Base-by-base conservation (phyloP, 2,797 vertebrate genomes). In the Furcifer pardalis region DNA sequence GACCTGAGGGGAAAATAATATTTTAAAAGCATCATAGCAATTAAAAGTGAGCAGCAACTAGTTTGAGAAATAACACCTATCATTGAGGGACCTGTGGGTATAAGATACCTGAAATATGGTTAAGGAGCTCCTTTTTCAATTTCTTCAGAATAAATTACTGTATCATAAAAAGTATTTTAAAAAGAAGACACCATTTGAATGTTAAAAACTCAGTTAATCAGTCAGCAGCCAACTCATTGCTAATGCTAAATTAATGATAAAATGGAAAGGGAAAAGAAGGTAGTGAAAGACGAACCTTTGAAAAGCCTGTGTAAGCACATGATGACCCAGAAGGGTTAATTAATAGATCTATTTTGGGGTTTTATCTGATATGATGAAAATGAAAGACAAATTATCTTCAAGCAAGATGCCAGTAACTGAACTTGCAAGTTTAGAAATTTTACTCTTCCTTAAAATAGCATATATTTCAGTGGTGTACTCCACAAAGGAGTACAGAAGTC, bases 81-180 rank as follows among this genome's bases (percentile, higher is more conserved):
- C 59, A 73, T 73, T 32, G n/a, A 73, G 72, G 59, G 59, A 23
- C 40, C 69, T 46, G 42, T 35, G 37, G 12, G 56, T 62, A 82
- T 60, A 56, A 15, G 37, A 60, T 81, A 46, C 13, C 44, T 68
- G 44, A 62, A 59, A 30, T 71, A 42, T 60, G 60, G 32, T 49
- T 60, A 81, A 79, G 19, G 27, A 72, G 44, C 21, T 60, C 49
- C 46, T 52, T 79, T n/a, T 79, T 79, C 63, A 32, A 5, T 81
- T 42, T 72, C 60, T 46, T 73, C 23, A 62, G 32, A 77, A 82
- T 82, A 32, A 60, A 62, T 82, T 72, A 72, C 32, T 81, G 30
- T 72, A 37, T 59, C 2, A 59, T n/a, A 32, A 81, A 59, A 81
- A 59, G 21, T n/a, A 4, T n/a, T n/a, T n/a, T 15, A 63, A 30